Percentiles rank a stretch among this genome's conserved stretches.
Conservation (phyloP, 2,797 vertebrate genomes). For the Chelonia mydas region DNA sequence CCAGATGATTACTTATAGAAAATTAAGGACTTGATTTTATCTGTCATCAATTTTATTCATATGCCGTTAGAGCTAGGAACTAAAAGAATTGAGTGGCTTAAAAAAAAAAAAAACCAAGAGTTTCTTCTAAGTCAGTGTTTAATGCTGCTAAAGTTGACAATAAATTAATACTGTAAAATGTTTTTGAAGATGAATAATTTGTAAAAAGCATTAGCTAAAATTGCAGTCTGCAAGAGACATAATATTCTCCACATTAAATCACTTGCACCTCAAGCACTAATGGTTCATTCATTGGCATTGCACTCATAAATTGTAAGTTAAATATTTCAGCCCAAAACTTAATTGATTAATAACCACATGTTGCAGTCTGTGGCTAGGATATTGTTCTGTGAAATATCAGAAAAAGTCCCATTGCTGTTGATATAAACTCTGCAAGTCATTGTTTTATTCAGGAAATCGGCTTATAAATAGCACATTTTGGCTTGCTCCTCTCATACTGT, state of each 20-base stretch:
- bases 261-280: not conserved
- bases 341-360: not conserved
- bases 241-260: not conserved
- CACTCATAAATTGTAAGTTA: not conserved
- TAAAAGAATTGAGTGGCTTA: not conserved
- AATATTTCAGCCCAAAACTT: not conserved
- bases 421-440: not conserved
- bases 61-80: not conserved
- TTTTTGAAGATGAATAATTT: not conserved
- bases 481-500: not conserved
- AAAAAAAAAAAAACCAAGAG: not conserved
- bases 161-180: not conserved
- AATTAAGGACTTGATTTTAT: not conserved
- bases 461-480: not conserved
- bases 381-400: not conserved
- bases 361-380: not conserved
- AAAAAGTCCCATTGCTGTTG: not conserved
- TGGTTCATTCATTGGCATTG: not conserved
- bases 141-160: not conserved
- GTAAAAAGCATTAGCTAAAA: slow-evolving; percentile 8
- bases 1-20: not conserved
- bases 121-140: not conserved
- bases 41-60: not conserved
- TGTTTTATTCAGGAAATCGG: not conserved
- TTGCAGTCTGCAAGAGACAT: not conserved